These are phyloP conservation scores for Nylanderia fulva DNA, from an alignment of 1,140 invertebrate species.

Conservation along the genomic window DNA sequence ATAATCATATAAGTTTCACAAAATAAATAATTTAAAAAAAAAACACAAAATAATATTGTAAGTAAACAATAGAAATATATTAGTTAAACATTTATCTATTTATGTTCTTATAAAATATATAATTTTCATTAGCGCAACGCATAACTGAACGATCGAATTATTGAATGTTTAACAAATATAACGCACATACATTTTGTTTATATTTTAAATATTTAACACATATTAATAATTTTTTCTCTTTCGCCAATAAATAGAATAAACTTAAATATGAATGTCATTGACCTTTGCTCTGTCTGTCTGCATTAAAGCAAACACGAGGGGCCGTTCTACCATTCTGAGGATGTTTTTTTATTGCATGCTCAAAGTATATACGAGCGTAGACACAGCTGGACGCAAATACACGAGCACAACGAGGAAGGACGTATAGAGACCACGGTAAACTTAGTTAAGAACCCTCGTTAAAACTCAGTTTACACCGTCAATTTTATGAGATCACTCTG, in stretches of 20 bases:
- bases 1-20: conserved; percentile 3
- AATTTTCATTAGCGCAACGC: conserved; percentile 30
- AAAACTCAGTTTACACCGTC: conserved; percentile 53
- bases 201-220: conserved; percentile 10
- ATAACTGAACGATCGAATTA: no score
- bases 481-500: conserved; percentile 51
- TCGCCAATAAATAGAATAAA: neutral
- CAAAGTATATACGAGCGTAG: conserved; percentile 34
- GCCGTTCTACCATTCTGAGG: conserved; percentile 33
- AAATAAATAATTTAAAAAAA: neutral
- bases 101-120: neutral
- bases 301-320: conserved; percentile 44
- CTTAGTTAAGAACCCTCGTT: conserved; percentile 51
- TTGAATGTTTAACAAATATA: no score
- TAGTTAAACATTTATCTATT: neutral
- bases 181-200: no score
- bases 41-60: neutral
- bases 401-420: conserved; percentile 9
- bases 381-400: conserved; percentile 61
- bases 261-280: conserved; percentile 14
- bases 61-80: neutral
- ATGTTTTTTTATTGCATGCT: conserved; percentile 49
- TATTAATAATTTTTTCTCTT: conserved; percentile 14
- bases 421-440: conserved; percentile 26
- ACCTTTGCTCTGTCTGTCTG: conserved; percentile 36